Percentiles rank a stretch among this genome's conserved stretches.
These are phyloP conservation scores for Trissolcus basalis DNA, from an alignment of 1,140 invertebrate genomes.

Conservation along the genomic window DNA sequence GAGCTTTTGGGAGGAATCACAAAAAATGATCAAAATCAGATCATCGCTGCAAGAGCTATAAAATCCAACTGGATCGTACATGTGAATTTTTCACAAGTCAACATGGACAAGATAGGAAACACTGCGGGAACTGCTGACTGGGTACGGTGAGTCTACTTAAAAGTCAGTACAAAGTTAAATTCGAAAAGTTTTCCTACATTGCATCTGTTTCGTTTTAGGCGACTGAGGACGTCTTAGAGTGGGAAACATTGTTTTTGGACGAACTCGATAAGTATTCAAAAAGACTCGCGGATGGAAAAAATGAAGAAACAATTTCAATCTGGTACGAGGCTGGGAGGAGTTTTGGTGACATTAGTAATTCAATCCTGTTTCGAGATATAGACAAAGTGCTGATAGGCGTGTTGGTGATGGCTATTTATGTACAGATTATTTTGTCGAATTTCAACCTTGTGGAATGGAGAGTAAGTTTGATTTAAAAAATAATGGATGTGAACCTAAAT, in stretches of 20 bases:
- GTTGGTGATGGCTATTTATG: constrained; percentile 84
- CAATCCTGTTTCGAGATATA: constrained; percentile 84
- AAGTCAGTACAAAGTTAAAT: not conserved
- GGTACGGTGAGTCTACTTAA: constrained; percentile 74
- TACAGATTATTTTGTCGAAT: constrained; percentile 84
- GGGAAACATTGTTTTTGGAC: constrained; percentile 81
- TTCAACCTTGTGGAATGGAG: constrained; percentile 85
- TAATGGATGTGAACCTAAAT: constrained; percentile 16
- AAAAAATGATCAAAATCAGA: constrained; percentile 78
- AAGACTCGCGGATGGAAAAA: constrained; percentile 39
- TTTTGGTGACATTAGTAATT: constrained; percentile 83
- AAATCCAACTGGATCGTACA: constrained; percentile 80
- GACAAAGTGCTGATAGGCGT: constrained; percentile 83
- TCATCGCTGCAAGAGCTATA: constrained; percentile 80
- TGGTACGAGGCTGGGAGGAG: constrained; percentile 82
- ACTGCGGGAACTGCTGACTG: constrained; percentile 84
- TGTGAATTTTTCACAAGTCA: constrained; percentile 81
- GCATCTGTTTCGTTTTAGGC: constrained; percentile 68
- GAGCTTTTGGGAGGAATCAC: constrained; percentile 80
- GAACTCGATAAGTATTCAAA: constrained; percentile 71
- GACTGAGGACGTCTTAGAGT: constrained; percentile 79
- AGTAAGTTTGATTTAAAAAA: constrained; percentile 66
- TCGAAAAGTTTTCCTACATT: not conserved
- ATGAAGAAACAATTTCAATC: constrained; percentile 68
- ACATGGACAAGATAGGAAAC: constrained; percentile 81